A percentile compares a stretch with the other conserved stretches of the same genome.
Conservation (phyloP, 2,888 invertebrate genomes). For the Chrysolina oricalcia region DNA sequence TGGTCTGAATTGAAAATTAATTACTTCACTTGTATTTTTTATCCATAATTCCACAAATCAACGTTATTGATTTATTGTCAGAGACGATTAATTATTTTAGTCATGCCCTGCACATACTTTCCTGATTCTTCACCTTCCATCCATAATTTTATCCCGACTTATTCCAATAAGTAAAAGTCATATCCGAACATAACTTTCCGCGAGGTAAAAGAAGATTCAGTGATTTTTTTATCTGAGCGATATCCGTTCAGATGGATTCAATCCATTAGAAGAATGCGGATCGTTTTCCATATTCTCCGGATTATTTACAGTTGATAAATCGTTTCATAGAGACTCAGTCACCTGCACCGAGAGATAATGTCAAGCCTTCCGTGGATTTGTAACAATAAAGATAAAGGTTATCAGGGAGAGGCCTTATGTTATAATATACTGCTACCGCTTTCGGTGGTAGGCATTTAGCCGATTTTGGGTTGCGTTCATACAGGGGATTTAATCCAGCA, state of each 20-base stretch:
- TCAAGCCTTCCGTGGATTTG: slow-evolving; percentile 54
- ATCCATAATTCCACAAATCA: too few relatives aligned
- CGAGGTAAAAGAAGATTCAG: neutral
- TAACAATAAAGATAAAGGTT: slow-evolving; percentile 55
- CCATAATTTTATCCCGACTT: neutral
- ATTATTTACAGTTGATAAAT: slow-evolving; percentile 55
- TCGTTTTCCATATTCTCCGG: slow-evolving; percentile 48
- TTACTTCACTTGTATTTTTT: too few relatives aligned
- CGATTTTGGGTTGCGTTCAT: neutral
- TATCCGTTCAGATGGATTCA: slow-evolving; percentile 13
- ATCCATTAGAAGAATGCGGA: slow-evolving; percentile 23
- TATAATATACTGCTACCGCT: slow-evolving; percentile 34
- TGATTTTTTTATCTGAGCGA: neutral
- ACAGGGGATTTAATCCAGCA: neutral
- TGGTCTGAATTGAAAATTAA: too few relatives aligned
- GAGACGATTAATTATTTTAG: too few relatives aligned
- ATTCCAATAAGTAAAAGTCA: neutral
- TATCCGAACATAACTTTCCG: neutral
- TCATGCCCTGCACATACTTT: too few relatives aligned
- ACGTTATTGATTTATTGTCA: too few relatives aligned
- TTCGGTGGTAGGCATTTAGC: neutral
- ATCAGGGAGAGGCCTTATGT: slow-evolving; percentile 54
- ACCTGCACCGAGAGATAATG: slow-evolving; percentile 54
- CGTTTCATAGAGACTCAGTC: slow-evolving; percentile 53
- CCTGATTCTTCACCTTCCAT: neutral